These are phyloP conservation scores for Ischnus inquisitorius DNA, from an alignment of 2,888 invertebrate genomes.

Conservation along the genomic window DNA sequence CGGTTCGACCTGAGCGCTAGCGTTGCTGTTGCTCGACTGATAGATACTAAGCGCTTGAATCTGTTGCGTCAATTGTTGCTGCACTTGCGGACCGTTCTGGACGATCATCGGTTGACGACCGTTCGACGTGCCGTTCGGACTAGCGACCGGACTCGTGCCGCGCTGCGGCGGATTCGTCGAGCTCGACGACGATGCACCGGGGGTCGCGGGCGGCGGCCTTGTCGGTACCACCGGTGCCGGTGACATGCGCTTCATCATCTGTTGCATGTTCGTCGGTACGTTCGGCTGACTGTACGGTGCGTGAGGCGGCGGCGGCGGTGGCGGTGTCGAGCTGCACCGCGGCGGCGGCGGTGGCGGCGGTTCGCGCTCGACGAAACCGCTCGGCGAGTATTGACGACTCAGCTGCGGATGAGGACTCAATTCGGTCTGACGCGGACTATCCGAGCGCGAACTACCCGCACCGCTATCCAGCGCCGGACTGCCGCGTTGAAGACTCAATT, in stretches of 20 bases:
- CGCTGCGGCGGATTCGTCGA: conserved; percentile 87
- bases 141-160: conserved; percentile 91
- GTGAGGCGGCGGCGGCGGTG: conserved; percentile 88
- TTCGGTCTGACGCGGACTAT: conserved; percentile 92
- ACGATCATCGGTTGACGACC: conserved; percentile 93
- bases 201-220: conserved; percentile 89
- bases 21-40: conserved; percentile 86
- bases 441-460: conserved; percentile 95
- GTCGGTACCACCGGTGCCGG: conserved; percentile 90
- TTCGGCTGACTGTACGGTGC: conserved; percentile 86
- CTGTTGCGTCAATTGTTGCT: conserved; percentile 95
- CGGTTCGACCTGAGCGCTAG: conserved; percentile 83
- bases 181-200: conserved; percentile 83
- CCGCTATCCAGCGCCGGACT: conserved; percentile 96
- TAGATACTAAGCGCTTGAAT: conserved; percentile 94
- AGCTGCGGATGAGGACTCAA: conserved; percentile 88
- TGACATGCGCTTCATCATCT: conserved; percentile 92
- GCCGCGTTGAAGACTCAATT: conserved; percentile 91
- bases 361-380: conserved; percentile 87
- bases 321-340: conserved; percentile 90
- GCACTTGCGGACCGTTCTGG: conserved; percentile 91
- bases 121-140: conserved; percentile 84
- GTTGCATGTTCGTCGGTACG: conserved; percentile 89
- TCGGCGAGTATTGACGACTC: conserved; percentile 91
- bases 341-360: conserved; percentile 92